These are phyloP conservation scores for Herpailurus yagouaroundi DNA, from an alignment of 2,113 vertebrate genomes.

Conservation along the genomic window DNA sequence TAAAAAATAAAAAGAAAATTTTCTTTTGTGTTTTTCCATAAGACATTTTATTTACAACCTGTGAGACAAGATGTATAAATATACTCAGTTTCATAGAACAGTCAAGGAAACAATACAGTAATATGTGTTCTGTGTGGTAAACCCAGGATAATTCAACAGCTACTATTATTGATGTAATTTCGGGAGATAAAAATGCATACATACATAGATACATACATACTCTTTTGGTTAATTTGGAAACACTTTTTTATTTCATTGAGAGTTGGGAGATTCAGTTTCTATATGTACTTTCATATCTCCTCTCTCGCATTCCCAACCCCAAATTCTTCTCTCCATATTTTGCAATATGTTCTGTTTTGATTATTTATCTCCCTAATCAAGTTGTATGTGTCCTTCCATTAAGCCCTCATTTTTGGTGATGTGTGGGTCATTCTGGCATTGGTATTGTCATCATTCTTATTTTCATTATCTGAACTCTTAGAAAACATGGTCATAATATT, in stretches of 20 bases:
- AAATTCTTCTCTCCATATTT: neutral
- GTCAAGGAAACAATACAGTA: neutral
- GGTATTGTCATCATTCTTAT: neutral
- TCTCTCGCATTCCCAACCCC: neutral
- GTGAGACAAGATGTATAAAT: neutral
- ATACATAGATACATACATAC: too few species aligned
- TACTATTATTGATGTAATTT: neutral
- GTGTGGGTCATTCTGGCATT: neutral
- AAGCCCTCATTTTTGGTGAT: neutral
- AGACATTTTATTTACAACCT: neutral
- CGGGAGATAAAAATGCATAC: neutral
- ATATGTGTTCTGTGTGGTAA: neutral
- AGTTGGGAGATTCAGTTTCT: neutral
- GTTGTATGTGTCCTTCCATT: neutral
- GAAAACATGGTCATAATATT: neutral
- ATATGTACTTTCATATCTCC: neutral
- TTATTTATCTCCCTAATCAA: neutral
- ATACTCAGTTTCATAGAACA: neutral
- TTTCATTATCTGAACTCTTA: conserved; percentile 45
- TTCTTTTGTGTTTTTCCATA: neutral
- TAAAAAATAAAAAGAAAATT: too few species aligned
- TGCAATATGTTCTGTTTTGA: neutral
- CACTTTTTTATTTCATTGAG: neutral
- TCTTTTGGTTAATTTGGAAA: neutral
- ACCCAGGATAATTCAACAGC: neutral